phyloP scores from a whole-genome alignment of 2,888 invertebrate genomes.

The Oscheius sp. region DNA sequence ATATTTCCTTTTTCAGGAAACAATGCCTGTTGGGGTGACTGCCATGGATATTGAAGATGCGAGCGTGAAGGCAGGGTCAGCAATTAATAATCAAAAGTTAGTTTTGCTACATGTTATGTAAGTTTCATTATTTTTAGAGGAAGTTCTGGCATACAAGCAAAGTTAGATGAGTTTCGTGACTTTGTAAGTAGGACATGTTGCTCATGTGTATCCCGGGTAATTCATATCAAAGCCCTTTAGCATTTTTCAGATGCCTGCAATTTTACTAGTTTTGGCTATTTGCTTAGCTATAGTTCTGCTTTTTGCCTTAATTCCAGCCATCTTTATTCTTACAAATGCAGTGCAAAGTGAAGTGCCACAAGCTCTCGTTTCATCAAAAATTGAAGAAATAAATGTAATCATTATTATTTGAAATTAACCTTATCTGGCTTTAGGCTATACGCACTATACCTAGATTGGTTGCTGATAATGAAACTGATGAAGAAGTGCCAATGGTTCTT shows the following conservation, averaged over 20 bases:
- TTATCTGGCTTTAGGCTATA: background rate
- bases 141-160: background rate
- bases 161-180: conserved; percentile 19
- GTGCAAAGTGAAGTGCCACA: conserved; percentile 18
- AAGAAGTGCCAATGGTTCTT: conserved; percentile 13
- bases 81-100: background rate
- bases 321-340: conserved; percentile 27
- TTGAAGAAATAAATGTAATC: background rate
- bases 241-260: conserved; percentile 29
- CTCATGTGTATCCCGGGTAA: conserved; percentile 25
- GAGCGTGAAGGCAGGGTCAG: background rate
- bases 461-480: conserved; percentile 22
- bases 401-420: background rate
- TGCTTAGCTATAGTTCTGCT: conserved; percentile 24
- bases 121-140: background rate
- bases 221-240: background rate
- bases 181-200: conserved; percentile 20
- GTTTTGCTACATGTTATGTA: background rate
- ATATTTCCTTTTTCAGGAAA: background rate
- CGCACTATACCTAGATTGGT: background rate
- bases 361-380: conserved; percentile 12
- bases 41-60: conserved; percentile 9
- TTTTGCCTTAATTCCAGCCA: conserved; percentile 28
- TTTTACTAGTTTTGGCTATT: conserved; percentile 17
- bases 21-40: background rate